Percentiles rank a stretch among this genome's conserved stretches.
Evolutionary conservation across 2,797 vertebrate species (phyloP).

Genomic region (Zalophus californianus): DNA sequence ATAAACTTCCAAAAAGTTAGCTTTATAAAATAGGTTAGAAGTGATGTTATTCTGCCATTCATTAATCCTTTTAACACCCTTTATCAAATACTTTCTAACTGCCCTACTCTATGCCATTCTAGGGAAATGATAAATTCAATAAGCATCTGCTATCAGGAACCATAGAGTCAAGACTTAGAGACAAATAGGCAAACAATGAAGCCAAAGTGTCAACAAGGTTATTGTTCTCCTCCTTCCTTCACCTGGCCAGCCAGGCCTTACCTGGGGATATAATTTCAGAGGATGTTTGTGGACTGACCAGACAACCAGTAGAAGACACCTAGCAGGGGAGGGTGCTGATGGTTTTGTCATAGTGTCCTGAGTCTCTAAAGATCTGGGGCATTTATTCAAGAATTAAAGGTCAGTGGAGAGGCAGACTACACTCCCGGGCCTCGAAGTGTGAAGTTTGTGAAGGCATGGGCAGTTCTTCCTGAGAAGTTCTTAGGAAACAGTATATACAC

Average conservation of each 20-base stretch:
- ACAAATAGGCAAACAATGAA: neutral
- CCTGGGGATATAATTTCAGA: neutral
- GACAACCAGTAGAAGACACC: neutral
- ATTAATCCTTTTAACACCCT: neutral
- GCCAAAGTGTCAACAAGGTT: neutral
- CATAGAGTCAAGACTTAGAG: neutral
- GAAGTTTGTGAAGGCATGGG: neutral
- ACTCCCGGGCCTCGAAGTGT: neutral
- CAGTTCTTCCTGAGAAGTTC: neutral
- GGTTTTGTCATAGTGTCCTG: too few relatives aligned
- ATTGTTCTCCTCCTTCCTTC: too few relatives aligned
- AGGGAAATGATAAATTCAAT: neutral
- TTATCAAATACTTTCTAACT: neutral
- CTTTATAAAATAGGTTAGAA: neutral
- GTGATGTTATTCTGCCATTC: neutral
- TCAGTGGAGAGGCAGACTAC: too few relatives aligned
- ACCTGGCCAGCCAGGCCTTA: neutral
- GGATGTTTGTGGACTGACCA: neutral
- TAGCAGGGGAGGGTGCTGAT: neutral
- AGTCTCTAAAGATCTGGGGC: neutral
- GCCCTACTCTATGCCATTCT: neutral
- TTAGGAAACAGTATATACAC: rapidly evolving
- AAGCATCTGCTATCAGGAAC: neutral
- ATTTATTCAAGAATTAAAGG: neutral
- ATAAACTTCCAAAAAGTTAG: neutral